Evolutionary conservation across 2,797 vertebrate genomes (phyloP), one percentile per base, ranked within the genome.

Genomic region (Anolis apletophallus): DNA sequence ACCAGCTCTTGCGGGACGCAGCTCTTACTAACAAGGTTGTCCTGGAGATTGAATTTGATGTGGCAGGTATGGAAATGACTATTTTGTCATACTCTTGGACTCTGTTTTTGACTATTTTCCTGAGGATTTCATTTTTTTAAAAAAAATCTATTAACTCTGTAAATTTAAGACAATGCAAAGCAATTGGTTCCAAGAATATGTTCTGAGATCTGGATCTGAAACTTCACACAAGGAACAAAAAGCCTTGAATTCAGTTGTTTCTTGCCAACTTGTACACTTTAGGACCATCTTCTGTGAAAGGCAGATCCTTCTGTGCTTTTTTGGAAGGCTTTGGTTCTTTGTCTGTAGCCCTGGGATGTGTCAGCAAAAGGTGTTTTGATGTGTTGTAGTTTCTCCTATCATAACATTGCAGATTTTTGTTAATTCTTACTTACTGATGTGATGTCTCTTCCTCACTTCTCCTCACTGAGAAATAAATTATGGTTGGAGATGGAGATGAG

Each of bases 21-120:
- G 99, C 98, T 0, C 95, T 99, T 88, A 97, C 98, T 19, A 98
- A 97, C 93, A 98, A 97, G 92, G 98, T 99, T 46, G 92, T 97
- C 2, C 94, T 99, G 1, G 98, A 99, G 93, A 95, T 99, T 0
- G 99, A 99, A 82, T 99, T 99, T 1, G 99, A 99, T 5, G 98
- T 99, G 0, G 99, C 99, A 91, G 99, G 99, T 99, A 89, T 0
- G 61, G 67, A 72, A n/a, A 80, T 54, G 34, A 4, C 78, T 82
- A 34, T 77, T 26, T 13, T 40, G 0, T 0, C 11, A 32, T 36
- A 69, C 57, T 50, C 34, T 61, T 2, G 23, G 57, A 46, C 29
- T 55, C 50, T 17, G 40, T 29, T 57, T 64, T 64, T 12, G n/a
- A n/a, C n/a, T 12, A 1, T 40, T 9, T 21, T 40, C 69, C 82